Percentiles rank a stretch among this genome's conserved stretches.
phyloP scores from a whole-genome alignment of 2,888 invertebrate species.

The Thera britannica region DNA sequence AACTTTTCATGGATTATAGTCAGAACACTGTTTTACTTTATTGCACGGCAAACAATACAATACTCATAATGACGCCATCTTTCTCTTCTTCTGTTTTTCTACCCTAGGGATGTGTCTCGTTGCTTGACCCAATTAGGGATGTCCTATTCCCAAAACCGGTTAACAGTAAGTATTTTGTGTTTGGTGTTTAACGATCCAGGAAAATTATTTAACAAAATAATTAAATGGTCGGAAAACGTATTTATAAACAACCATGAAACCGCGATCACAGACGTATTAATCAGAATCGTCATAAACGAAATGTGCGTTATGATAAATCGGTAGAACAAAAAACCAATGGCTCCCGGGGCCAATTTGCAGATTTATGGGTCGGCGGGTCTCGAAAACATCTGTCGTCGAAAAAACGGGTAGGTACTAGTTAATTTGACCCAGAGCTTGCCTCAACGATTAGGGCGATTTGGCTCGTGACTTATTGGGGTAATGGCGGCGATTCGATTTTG shows the following conservation, averaged over 20 bases:
- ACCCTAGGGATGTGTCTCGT: too few species aligned
- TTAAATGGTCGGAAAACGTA: slow-evolving; percentile 19
- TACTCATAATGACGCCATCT: too few species aligned
- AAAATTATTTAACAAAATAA: too few species aligned
- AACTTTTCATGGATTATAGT: too few species aligned
- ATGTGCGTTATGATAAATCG: slow-evolving; percentile 73
- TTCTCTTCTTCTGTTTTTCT: too few species aligned
- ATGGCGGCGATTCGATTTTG: slow-evolving; percentile 34
- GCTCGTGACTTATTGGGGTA: slow-evolving; percentile 35
- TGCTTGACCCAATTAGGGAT: too few species aligned
- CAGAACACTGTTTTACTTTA: too few species aligned
- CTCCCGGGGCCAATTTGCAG: slow-evolving; percentile 59
- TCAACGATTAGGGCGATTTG: slow-evolving; percentile 45
- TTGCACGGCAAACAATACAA: too few species aligned
- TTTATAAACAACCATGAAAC: slow-evolving; percentile 35
- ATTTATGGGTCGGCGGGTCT: slow-evolving; percentile 61
- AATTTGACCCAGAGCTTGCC: slow-evolving; percentile 49
- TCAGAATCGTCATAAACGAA: slow-evolving; percentile 75
- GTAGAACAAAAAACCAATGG: slow-evolving; percentile 43
- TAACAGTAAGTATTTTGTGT: too few species aligned
- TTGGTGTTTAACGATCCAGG: too few species aligned
- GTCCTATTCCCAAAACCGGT: too few species aligned
- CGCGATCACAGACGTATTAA: slow-evolving; percentile 70
- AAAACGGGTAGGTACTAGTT: slow-evolving; percentile 51
- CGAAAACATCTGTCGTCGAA: slow-evolving; percentile 66